Conservation (phyloP, 2,797 vertebrate species). For the Telmatherina bonti region DNA sequence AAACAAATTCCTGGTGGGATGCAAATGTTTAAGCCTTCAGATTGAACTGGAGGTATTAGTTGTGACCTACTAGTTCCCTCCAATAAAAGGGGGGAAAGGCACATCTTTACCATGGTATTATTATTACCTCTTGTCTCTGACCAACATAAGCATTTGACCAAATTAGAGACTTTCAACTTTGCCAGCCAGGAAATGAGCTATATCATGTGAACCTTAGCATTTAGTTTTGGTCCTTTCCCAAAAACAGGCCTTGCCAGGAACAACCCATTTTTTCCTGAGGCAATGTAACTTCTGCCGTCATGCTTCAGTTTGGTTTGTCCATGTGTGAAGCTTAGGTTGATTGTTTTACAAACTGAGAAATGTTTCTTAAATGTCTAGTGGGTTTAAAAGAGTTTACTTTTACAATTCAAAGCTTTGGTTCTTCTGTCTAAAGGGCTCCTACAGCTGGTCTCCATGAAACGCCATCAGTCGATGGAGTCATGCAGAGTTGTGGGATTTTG, state of each 20-base stretch:
- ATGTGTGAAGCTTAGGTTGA: conserved; percentile 44
- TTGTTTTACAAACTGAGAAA: conserved; percentile 47
- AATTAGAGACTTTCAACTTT: conserved; percentile 5
- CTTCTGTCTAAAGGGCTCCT: conserved; percentile 41
- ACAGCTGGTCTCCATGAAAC: conserved; percentile 48
- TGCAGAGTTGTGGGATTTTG: conserved; percentile 19
- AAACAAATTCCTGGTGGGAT: not conserved
- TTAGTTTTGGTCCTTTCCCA: conserved; percentile 15
- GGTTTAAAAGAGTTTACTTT: conserved; percentile 48
- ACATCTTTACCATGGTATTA: not conserved
- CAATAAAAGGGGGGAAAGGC: not conserved
- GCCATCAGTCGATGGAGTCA: conserved; percentile 21
- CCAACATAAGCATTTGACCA: not conserved
- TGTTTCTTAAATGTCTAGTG: conserved; percentile 47
- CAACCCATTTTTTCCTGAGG: conserved; percentile 3
- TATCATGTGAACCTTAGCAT: conserved; percentile 15
- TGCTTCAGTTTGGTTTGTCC: conserved; percentile 41
- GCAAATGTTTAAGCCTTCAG: conserved; percentile 1
- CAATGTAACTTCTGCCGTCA: conserved; percentile 9
- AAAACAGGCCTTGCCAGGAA: conserved; percentile 20
- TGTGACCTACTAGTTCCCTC: not conserved
- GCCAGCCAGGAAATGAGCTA: not conserved
- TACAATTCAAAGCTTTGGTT: conserved; percentile 45
- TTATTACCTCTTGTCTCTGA: conserved; percentile 12
- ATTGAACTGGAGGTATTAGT: not conserved